Evolutionary conservation across 2,888 invertebrate species (phyloP).

Genomic region (Caenorhabditis japonica): DNA sequence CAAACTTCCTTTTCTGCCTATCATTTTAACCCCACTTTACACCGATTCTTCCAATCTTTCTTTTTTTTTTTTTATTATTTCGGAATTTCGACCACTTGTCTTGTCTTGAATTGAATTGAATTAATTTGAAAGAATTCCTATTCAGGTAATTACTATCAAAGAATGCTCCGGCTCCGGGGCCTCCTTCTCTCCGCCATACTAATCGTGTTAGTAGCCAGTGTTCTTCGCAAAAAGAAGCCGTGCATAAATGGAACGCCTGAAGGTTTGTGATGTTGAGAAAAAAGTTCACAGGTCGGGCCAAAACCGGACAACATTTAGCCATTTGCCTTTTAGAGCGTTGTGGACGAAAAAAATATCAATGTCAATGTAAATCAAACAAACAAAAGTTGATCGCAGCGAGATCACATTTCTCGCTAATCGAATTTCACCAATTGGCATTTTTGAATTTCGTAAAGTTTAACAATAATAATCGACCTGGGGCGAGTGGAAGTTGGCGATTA

Average conservation of each 20-base stretch:
- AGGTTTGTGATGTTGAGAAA: conserved; percentile 46
- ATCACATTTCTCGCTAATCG: no score
- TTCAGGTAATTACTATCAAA: conserved; percentile 32
- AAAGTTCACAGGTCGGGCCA: neutral
- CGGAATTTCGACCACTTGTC: conserved; percentile 14
- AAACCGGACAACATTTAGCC: neutral
- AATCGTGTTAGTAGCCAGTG: conserved; percentile 39
- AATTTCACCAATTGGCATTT: no score
- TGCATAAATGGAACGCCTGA: conserved; percentile 59
- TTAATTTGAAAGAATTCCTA: neutral
- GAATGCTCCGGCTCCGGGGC: conserved; percentile 42
- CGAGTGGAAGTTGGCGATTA: no score
- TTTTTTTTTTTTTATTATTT: neutral
- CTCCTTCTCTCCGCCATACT: conserved; percentile 39
- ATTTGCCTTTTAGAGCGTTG: no score
- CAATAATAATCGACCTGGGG: no score
- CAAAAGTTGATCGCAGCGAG: no score
- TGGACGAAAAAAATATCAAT: no score
- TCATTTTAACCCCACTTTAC: conserved; percentile 46
- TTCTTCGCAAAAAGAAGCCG: conserved; percentile 50
- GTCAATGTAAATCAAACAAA: no score
- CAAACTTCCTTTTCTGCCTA: conserved; percentile 25
- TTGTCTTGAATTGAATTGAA: conserved; percentile 3
- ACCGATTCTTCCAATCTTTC: conserved; percentile 24
- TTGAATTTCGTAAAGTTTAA: no score